A percentile compares a stretch with the other conserved stretches of the same genome.
Conservation (phyloP, 2,888 invertebrate species). For the Balanococcus diminutus region DNA sequence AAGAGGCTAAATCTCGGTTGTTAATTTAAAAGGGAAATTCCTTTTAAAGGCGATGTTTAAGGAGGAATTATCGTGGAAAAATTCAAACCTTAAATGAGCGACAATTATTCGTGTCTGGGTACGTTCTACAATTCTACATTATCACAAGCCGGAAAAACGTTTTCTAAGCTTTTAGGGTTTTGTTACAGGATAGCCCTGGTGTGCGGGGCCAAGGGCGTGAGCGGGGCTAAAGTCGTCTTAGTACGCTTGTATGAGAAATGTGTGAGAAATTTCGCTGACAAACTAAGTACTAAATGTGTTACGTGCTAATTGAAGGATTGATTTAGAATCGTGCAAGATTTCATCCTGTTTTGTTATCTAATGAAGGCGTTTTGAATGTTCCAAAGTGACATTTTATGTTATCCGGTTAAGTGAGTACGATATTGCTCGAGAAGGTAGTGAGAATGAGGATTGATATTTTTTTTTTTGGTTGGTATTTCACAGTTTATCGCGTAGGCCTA, state of each 20-base stretch:
- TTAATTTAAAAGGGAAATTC: conserved; percentile 27
- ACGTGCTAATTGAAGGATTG: neutral
- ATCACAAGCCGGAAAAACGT: neutral
- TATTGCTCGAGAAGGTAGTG: neutral
- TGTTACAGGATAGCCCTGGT: neutral
- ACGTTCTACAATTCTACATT: neutral
- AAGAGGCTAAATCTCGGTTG: conserved; percentile 20
- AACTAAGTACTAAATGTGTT: neutral
- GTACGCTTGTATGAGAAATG: neutral
- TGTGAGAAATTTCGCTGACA: neutral
- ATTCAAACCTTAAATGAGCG: conserved; percentile 22
- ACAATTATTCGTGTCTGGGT: conserved; percentile 14
- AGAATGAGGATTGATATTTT: too few species aligned
- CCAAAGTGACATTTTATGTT: neutral
- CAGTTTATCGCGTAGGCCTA: too few species aligned
- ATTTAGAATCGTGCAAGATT: neutral
- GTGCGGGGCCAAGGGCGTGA: too few species aligned
- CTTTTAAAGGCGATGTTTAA: conserved; percentile 6
- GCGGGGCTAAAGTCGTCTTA: neutral
- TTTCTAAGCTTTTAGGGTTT: conserved; percentile 17
- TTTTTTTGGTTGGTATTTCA: too few species aligned
- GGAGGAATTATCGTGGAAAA: conserved; percentile 18
- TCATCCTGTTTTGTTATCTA: neutral
- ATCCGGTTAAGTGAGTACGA: neutral
- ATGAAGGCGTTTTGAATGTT: neutral